Percentiles rank a stretch among this genome's conserved stretches.
Evolutionary conservation across 2,797 vertebrate species (phyloP).

Genomic region (Galagoides demidoff): DNA sequence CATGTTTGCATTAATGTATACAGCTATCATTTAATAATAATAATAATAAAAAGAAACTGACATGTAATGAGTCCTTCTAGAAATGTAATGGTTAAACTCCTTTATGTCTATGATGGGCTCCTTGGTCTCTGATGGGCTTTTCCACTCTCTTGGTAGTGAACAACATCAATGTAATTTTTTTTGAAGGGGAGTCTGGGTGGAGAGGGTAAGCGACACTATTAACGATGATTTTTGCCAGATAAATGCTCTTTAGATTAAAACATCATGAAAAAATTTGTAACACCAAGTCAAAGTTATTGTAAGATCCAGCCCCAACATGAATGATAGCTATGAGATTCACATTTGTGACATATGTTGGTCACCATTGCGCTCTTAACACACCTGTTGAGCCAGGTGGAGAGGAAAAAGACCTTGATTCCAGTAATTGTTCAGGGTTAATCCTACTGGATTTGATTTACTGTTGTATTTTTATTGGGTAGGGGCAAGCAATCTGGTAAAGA

Average conservation of each 20-base stretch:
- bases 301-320: neutral
- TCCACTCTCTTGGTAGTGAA: neutral
- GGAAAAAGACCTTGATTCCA: neutral
- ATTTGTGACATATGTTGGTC: neutral
- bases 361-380: neutral
- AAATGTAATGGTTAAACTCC: neutral
- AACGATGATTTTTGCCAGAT: neutral
- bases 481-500: neutral
- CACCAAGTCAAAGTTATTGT: neutral
- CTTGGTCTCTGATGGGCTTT: neutral
- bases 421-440: neutral
- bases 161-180: neutral
- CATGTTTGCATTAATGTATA: too few relatives aligned
- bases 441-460: neutral
- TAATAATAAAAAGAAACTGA: neutral
- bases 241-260: neutral
- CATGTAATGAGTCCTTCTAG: neutral
- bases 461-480: neutral
- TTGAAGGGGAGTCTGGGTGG: neutral
- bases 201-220: neutral
- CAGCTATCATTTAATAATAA: too few relatives aligned
- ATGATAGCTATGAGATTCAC: neutral
- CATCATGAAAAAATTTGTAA: neutral
- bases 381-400: neutral
- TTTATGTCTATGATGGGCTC: too few relatives aligned